Conservation (phyloP, 2,113 vertebrate genomes). For the Emydura subglobosa region DNA sequence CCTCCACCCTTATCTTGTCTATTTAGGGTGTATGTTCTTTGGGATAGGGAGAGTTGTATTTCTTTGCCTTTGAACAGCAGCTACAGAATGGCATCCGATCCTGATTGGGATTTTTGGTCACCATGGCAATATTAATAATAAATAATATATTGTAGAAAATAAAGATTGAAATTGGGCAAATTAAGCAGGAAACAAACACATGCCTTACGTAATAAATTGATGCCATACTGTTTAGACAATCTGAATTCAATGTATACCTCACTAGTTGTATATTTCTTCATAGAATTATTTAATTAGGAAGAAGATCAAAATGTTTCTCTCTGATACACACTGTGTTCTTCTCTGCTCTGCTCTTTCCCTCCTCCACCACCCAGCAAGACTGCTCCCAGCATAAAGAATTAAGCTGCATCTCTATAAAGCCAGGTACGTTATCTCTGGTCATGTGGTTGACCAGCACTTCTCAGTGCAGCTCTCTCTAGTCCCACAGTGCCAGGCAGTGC, state of each 20-base stretch:
- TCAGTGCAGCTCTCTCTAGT: neutral
- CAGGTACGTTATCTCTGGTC: neutral
- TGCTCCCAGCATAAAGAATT: neutral
- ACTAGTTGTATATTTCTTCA: neutral
- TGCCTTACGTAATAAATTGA: neutral
- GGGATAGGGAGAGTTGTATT: neutral
- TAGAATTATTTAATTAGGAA: conserved; percentile 24
- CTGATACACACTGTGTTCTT: neutral
- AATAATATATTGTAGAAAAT: neutral
- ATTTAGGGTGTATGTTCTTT: neutral
- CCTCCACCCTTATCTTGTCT: neutral
- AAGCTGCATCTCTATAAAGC: neutral
- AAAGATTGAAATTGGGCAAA: neutral
- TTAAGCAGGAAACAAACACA: neutral
- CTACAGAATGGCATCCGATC: accelerated
- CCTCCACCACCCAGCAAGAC: neutral
- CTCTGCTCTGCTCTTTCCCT: neutral
- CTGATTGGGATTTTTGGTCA: neutral
- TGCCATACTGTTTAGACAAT: neutral
- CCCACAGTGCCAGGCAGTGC: neutral
- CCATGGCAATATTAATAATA: neutral
- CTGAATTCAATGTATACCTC: conserved; percentile 5
- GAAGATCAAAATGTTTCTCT: conserved; percentile 10
- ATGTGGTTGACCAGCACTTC: accelerated
- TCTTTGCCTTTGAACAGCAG: neutral